These are phyloP conservation scores for Drosophila equinoxialis DNA, from an alignment of 1,140 invertebrate species.

Conservation along the genomic window DNA sequence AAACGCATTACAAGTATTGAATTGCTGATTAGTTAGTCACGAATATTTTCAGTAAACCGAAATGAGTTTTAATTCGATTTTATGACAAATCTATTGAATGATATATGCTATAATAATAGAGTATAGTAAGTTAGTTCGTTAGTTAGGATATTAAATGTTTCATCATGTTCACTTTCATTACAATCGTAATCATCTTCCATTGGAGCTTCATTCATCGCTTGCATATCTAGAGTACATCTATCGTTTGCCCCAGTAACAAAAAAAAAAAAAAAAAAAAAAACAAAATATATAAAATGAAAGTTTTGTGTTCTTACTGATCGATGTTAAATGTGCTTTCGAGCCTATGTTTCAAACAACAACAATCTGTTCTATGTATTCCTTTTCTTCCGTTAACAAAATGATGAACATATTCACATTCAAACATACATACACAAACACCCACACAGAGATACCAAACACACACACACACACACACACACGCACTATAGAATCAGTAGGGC, in stretches of 20 bases:
- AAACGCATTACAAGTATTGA: no score
- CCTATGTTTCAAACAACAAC: conserved; percentile 52
- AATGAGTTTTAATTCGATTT: no score
- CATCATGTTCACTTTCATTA: not conserved
- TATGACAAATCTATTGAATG: no score
- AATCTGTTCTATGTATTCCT: conserved; percentile 52
- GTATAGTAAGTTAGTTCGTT: not conserved
- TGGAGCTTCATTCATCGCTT: conserved; percentile 32
- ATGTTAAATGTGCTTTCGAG: conserved; percentile 75
- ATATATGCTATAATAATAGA: no score
- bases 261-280: conserved; percentile 10
- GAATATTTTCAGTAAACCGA: no score
- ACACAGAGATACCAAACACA: conserved; percentile 26
- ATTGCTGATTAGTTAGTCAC: no score
- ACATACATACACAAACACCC: conserved; percentile 38
- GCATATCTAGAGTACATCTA: conserved; percentile 56
- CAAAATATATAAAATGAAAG: conserved; percentile 15
- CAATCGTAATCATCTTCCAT: not conserved
- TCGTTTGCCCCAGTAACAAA: conserved; percentile 31
- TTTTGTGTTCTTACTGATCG: conserved; percentile 69
- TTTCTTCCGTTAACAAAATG: conserved; percentile 42
- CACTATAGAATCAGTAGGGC: conserved; percentile 1
- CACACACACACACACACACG: conserved; percentile 23
- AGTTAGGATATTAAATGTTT: not conserved
- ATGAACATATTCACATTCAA: conserved; percentile 32